These are phyloP conservation scores for Drosophila formosana DNA, from an alignment of 2,888 invertebrate species.

Conservation along the genomic window DNA sequence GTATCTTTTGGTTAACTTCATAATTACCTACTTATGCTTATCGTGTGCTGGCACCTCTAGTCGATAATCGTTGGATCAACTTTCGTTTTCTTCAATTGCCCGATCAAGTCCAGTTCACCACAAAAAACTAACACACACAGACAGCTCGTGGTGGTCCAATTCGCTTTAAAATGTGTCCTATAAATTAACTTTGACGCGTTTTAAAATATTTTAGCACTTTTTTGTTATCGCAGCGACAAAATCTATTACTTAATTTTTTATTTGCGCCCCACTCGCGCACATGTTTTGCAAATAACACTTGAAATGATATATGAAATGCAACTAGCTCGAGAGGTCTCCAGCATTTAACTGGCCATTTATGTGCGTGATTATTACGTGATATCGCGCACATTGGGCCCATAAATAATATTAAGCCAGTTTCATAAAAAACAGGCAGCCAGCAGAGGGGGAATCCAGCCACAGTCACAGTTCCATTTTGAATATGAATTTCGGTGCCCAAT, in stretches of 20 bases:
- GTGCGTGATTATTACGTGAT: constrained; percentile 81
- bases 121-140: not conserved
- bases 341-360: constrained; percentile 78
- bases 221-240: constrained; percentile 78
- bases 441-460: constrained; percentile 11
- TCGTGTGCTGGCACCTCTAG: constrained; percentile 12
- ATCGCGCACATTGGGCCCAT: constrained; percentile 75
- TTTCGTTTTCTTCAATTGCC: constrained; percentile 48
- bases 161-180: constrained; percentile 58
- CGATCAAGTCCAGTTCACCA: constrained; percentile 8
- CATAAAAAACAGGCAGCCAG: constrained; percentile 16
- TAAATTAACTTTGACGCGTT: constrained; percentile 75
- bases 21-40: constrained; percentile 16
- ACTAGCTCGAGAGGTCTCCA: constrained; percentile 56
- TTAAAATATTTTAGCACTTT: constrained; percentile 82
- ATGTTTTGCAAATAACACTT: constrained; percentile 76
- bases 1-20: not conserved
- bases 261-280: constrained; percentile 62
- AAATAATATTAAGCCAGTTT: constrained; percentile 79
- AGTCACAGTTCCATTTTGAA: constrained; percentile 54
- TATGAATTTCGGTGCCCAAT: constrained; percentile 38
- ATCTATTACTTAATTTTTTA: constrained; percentile 82
- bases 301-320: constrained; percentile 79
- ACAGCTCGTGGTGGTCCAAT: constrained; percentile 61
- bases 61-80: constrained; percentile 45